phyloP scores from a whole-genome alignment of 2,797 vertebrate genomes.

The Hafferia zeledoni region DNA sequence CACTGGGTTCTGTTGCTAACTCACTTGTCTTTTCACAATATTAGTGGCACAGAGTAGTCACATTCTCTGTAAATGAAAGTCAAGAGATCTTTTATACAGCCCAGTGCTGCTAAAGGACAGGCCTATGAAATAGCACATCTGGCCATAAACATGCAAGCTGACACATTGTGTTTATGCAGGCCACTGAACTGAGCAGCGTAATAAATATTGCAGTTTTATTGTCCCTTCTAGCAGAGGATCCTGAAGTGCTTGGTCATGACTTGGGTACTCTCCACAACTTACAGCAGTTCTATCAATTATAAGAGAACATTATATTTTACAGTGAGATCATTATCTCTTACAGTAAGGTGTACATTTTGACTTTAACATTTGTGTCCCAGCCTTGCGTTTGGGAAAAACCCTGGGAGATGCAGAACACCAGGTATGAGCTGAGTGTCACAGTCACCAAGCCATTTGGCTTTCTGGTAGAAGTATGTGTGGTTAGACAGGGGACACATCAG shows the following conservation, averaged over 20 bases:
- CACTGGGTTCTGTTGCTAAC: neutral
- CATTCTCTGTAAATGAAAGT: neutral
- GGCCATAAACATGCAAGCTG: neutral
- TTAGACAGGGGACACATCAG: neutral
- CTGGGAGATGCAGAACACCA: neutral
- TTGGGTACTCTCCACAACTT: neutral
- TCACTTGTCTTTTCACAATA: neutral
- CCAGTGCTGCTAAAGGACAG: neutral
- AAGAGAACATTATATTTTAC: neutral
- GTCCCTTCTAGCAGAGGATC: neutral
- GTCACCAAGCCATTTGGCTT: neutral
- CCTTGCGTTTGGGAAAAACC: neutral
- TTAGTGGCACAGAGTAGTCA: neutral
- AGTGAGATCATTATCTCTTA: neutral
- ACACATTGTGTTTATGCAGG: neutral
- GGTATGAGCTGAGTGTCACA: neutral
- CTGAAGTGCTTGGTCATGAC: neutral
- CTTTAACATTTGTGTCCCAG: neutral
- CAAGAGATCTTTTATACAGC: neutral
- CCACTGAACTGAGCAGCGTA: neutral
- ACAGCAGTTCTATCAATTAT: neutral
- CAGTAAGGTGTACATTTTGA: neutral
- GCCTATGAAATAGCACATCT: neutral
- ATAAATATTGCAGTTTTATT: neutral
- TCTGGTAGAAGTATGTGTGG: neutral